phyloP scores from a whole-genome alignment of 2,797 vertebrate genomes.

The Tenualosa ilisha region DNA sequence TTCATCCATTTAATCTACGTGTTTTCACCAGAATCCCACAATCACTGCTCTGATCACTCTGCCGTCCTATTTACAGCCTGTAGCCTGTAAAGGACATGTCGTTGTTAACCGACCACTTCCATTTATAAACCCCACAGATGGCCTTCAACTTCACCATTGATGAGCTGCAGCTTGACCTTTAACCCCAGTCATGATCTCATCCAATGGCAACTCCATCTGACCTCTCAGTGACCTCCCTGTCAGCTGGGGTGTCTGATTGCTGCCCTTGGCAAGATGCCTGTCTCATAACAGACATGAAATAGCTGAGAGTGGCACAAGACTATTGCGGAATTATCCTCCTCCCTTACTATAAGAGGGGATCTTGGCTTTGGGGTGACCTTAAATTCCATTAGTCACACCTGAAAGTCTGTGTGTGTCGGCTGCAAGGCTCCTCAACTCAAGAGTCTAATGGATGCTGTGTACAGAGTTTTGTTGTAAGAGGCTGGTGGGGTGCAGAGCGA shows the following conservation, averaged over 20 bases:
- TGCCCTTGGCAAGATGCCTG: not conserved
- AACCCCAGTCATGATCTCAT: slow-evolving; percentile 14
- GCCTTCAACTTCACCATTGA: slow-evolving; percentile 8
- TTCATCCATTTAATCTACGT: not conserved
- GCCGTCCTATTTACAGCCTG: not conserved
- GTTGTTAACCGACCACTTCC: not conserved
- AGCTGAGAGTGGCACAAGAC: not conserved
- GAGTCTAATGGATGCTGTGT: slow-evolving; percentile 45
- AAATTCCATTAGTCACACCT: slow-evolving; percentile 43
- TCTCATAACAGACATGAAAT: not conserved
- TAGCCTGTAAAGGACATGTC: not conserved
- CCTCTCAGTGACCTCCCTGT: not conserved
- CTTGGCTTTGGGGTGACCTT: not conserved
- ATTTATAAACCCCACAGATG: slow-evolving; percentile 29
- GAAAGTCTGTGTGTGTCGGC: slow-evolving; percentile 13
- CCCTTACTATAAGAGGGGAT: not conserved
- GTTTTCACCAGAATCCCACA: not conserved
- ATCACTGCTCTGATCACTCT: not conserved
- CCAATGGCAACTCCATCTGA: not conserved
- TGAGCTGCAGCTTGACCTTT: slow-evolving; percentile 22
- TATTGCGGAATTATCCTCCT: slow-evolving; percentile 20
- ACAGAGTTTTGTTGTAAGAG: not conserved
- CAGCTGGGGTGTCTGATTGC: not conserved
- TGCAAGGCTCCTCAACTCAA: not conserved
- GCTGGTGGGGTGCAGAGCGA: not conserved